Evolutionary conservation across 35 echinoderm and acorn worm species (phyloP).

Genomic region (Patiria miniata): DNA sequence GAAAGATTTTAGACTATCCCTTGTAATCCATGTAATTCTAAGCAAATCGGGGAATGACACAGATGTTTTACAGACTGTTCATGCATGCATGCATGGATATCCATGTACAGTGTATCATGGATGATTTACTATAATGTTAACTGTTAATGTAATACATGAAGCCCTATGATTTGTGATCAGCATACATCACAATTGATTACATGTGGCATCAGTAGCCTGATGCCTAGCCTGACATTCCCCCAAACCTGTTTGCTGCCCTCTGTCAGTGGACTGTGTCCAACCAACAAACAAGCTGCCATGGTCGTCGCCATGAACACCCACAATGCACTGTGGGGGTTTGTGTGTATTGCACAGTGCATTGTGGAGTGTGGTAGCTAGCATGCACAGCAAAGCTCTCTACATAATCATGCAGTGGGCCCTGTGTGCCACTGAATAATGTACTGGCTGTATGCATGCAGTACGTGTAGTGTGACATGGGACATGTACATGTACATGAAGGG

Average conservation of each 20-base stretch:
- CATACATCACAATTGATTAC: too few species aligned
- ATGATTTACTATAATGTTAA: too few species aligned
- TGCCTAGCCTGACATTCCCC: neutral
- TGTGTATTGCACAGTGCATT: neutral
- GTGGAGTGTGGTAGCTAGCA: neutral
- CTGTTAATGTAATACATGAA: too few species aligned
- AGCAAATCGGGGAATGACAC: too few species aligned
- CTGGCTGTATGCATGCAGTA: neutral
- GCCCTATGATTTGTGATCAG: too few species aligned
- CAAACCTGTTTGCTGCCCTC: constrained; percentile 15
- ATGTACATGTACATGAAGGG: neutral
- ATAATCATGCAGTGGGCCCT: neutral
- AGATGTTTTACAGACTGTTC: too few species aligned
- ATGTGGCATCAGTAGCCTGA: too few species aligned
- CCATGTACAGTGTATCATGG: too few species aligned
- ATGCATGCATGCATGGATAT: too few species aligned
- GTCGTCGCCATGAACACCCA: constrained; percentile 23
- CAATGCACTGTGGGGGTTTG: constrained; percentile 4
- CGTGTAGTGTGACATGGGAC: neutral
- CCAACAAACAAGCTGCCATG: constrained; percentile 26
- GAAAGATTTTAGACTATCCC: too few species aligned
- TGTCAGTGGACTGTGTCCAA: neutral
- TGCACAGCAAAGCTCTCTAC: too few species aligned
- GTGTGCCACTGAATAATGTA: neutral
- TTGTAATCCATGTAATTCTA: too few species aligned